Percentiles rank a stretch among this genome's conserved stretches.
Evolutionary conservation across 2,797 vertebrate genomes (phyloP).

Genomic region (Meriones psammophilus): DNA sequence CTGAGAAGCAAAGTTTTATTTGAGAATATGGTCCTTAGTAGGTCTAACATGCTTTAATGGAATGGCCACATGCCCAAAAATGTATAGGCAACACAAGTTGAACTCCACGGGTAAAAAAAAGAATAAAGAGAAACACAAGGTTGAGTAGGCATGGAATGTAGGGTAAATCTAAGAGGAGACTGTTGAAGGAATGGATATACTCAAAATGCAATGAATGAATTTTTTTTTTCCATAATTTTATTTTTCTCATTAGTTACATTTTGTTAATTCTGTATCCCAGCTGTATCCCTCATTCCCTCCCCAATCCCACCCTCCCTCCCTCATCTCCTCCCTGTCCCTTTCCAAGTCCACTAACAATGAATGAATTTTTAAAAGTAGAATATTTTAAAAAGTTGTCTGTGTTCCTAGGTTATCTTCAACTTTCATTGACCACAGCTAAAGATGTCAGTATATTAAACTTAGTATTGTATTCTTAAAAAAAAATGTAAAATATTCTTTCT

Average conservation of each 20-base stretch:
- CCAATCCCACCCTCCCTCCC: too few species aligned
- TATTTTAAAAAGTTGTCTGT: slow-evolving; percentile 6
- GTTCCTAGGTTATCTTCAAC: not conserved
- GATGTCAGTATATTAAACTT: not conserved
- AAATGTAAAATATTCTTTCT: not conserved
- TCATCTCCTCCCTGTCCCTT: too few species aligned
- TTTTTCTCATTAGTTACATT: too few species aligned
- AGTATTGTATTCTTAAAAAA: slow-evolving; percentile 34
- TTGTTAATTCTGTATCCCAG: too few species aligned
- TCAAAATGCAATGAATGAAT: not conserved
- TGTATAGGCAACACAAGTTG: not conserved
- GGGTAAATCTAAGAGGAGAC: not conserved
- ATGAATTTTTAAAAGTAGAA: not conserved
- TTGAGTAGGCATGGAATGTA: not conserved
- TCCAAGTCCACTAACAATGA: too few species aligned
- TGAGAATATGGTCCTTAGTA: not conserved
- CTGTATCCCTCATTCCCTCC: too few species aligned
- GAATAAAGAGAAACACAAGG: not conserved
- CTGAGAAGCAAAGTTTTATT: not conserved
- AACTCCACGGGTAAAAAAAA: not conserved
- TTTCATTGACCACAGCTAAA: slow-evolving; percentile 13
- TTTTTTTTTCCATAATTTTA: too few species aligned
- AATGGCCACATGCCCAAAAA: not conserved
- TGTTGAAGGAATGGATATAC: not conserved
- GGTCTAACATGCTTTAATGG: not conserved